Percentiles rank a stretch among this genome's conserved stretches.
Conservation (phyloP, 2,797 vertebrate genomes). For the Sternarchorhynchus goeldii region DNA sequence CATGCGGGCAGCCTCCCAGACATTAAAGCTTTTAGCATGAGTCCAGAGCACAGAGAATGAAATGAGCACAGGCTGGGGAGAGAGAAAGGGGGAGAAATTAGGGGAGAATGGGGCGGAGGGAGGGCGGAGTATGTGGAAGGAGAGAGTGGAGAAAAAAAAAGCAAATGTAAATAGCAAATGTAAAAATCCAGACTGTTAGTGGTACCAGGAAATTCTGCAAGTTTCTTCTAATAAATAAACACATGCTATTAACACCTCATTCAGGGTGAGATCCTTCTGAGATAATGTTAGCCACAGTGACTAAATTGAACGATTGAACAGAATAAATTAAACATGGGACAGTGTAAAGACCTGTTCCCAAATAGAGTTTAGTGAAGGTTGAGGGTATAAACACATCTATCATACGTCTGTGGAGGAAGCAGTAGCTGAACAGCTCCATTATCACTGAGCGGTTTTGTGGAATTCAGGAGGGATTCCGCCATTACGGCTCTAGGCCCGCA, state of each 20-base stretch:
- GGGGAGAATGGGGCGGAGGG: constrained; percentile 12
- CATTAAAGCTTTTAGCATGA: too few species aligned
- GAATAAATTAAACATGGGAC: constrained; percentile 19
- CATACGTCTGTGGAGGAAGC: neutral
- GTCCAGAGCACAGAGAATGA: too few species aligned
- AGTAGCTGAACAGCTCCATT: neutral
- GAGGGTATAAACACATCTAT: neutral
- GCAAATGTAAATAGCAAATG: constrained; percentile 29
- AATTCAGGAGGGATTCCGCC: neutral
- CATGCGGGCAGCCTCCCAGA: too few species aligned
- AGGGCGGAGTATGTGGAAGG: neutral
- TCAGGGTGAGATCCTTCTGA: constrained; percentile 24
- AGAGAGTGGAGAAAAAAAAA: neutral
- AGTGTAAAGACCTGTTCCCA: constrained; percentile 3
- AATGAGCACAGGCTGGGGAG: too few species aligned
- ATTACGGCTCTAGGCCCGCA: neutral
- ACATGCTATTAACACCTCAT: neutral
- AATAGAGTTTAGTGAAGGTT: constrained; percentile 23
- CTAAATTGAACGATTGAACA: constrained; percentile 26
- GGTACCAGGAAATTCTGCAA: constrained; percentile 3
- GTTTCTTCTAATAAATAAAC: constrained; percentile 15
- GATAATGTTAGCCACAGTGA: constrained; percentile 30
- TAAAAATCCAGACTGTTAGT: constrained; percentile 24
- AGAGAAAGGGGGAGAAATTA: neutral
- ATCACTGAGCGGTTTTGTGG: too few species aligned